Conservation (phyloP, 2,888 invertebrate genomes). For the Macaria liturata region DNA sequence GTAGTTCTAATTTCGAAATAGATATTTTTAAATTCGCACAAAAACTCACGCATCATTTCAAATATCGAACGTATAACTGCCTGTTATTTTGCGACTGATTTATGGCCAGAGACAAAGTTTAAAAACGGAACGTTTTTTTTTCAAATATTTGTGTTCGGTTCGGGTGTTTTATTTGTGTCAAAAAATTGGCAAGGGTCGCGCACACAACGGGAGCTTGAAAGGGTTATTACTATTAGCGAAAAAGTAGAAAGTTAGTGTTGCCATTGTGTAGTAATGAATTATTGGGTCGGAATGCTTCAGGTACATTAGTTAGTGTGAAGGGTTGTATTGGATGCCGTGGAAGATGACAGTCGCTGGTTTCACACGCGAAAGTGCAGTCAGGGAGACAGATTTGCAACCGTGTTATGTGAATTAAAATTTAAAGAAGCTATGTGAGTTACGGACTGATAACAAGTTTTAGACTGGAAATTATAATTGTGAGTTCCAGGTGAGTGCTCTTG, state of each 20-base stretch:
- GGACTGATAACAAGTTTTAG: too few relatives aligned
- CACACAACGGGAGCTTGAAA: slow-evolving; percentile 66
- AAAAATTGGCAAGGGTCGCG: slow-evolving; percentile 77
- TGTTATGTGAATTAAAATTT: background rate
- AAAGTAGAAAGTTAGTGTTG: slow-evolving; percentile 69
- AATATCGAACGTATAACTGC: slow-evolving; percentile 65
- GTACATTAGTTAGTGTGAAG: slow-evolving; percentile 79
- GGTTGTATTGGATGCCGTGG: slow-evolving; percentile 66
- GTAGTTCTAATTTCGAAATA: background rate
- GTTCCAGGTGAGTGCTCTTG: too few relatives aligned
- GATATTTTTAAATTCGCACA: slow-evolving; percentile 31
- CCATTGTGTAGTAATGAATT: slow-evolving; percentile 80
- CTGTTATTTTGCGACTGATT: slow-evolving; percentile 76
- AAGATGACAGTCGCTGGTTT: slow-evolving; percentile 72
- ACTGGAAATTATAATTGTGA: background rate
- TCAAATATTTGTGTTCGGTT: slow-evolving; percentile 76
- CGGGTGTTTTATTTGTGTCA: slow-evolving; percentile 82
- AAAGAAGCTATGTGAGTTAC: too few relatives aligned
- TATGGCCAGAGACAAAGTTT: slow-evolving; percentile 75
- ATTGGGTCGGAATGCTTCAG: slow-evolving; percentile 81
- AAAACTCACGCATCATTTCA: slow-evolving; percentile 72
- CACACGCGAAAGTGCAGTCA: slow-evolving; percentile 76
- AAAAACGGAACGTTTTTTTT: slow-evolving; percentile 64
- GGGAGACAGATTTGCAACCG: slow-evolving; percentile 36
- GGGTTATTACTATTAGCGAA: slow-evolving; percentile 76